These are phyloP conservation scores for Campylomormyrus tamandua DNA, from an alignment of 2,113 vertebrate genomes.

Conservation along the genomic window DNA sequence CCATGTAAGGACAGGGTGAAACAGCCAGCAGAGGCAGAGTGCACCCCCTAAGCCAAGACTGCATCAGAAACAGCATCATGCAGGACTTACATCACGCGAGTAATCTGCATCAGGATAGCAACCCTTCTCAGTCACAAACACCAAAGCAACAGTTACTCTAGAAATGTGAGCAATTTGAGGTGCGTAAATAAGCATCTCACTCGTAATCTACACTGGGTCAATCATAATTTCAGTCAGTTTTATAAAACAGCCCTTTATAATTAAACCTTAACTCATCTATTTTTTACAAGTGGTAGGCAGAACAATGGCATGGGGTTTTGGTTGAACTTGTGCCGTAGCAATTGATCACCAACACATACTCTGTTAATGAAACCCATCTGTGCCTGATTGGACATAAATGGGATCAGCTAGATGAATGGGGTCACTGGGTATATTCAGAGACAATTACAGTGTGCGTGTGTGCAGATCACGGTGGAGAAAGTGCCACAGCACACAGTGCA, in stretches of 20 bases:
- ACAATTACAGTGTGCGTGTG: background rate
- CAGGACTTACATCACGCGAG: background rate
- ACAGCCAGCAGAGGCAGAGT: background rate
- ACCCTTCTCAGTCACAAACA: background rate
- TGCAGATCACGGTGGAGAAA: background rate
- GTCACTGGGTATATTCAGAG: background rate
- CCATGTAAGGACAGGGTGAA: background rate
- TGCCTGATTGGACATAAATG: background rate
- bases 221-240: background rate
- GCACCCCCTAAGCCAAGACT: background rate
- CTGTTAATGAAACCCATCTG: background rate
- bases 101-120: background rate
- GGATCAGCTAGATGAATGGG: background rate
- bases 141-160: background rate
- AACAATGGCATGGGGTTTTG: background rate
- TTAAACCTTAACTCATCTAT: background rate
- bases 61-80: too few species aligned
- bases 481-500: background rate
- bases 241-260: background rate
- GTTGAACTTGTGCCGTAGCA: background rate
- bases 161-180: background rate
- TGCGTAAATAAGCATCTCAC: background rate
- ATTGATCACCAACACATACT: background rate
- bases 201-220: background rate
- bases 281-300: background rate